Conservation (phyloP, 2,888 invertebrate species). For the Carcina quercana region DNA sequence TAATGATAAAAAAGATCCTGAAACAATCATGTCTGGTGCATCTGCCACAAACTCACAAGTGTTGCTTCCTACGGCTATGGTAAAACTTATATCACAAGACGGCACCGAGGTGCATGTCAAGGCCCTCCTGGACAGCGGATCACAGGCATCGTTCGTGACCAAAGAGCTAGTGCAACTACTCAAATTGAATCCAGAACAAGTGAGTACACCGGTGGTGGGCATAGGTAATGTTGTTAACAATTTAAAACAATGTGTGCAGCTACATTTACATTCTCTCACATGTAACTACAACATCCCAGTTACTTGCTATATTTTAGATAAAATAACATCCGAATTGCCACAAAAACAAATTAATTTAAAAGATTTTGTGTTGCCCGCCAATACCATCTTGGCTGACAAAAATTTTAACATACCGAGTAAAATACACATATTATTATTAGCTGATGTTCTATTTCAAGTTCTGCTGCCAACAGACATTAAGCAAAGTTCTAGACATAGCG, state of each 20-base stretch:
- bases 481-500: neutral
- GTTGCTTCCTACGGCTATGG: conserved; percentile 8
- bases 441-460: neutral
- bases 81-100: conserved; percentile 4
- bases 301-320: neutral
- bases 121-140: conserved; percentile 7
- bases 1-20: neutral
- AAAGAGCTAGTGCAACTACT: neutral
- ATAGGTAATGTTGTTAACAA: neutral
- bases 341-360: neutral
- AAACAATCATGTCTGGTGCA: too few species aligned
- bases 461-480: neutral
- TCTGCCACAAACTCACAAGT: conserved; percentile 1
- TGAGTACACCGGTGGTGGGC: neutral
- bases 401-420: neutral
- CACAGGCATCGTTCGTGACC: neutral
- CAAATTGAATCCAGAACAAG: neutral
- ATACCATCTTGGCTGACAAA: neutral
- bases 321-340: neutral
- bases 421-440: neutral
- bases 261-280: neutral
- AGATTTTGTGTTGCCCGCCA: neutral
- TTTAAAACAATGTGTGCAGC: neutral
- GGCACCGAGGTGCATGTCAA: conserved; percentile 6
- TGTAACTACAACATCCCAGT: neutral